Conservation (phyloP, 2,797 vertebrate species). For the Micromesistius poutassou region DNA sequence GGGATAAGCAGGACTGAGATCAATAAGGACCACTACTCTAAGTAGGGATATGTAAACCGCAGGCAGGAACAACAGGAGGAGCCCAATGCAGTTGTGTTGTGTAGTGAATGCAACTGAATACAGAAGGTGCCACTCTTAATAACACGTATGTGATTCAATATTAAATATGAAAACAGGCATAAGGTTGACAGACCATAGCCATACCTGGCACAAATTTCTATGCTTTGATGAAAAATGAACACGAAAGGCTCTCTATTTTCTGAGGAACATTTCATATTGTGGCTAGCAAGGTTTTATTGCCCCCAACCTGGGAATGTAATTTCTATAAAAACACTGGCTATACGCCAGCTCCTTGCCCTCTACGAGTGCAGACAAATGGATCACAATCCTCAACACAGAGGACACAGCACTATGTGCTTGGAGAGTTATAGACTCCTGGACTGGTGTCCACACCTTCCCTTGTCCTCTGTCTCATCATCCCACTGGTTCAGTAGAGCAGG, state of each 20-base stretch:
- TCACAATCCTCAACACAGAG: slow-evolving; percentile 17
- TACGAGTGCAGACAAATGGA: slow-evolving; percentile 18
- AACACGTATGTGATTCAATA: background rate
- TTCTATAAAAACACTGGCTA: slow-evolving; percentile 38
- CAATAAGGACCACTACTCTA: slow-evolving; percentile 42
- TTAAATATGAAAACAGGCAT: background rate
- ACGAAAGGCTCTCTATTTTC: background rate
- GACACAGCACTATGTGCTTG: slow-evolving; percentile 24
- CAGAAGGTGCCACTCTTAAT: background rate
- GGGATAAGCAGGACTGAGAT: slow-evolving; percentile 30
- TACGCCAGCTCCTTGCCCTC: slow-evolving; percentile 56
- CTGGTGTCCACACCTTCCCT: background rate
- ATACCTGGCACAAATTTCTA: background rate
- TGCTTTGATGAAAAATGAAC: background rate
- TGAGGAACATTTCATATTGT: slow-evolving; percentile 29
- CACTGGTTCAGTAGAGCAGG: slow-evolving; percentile 52
- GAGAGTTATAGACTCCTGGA: background rate
- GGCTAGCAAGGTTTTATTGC: slow-evolving; percentile 32
- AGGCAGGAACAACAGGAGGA: slow-evolving; percentile 5
- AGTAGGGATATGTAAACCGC: slow-evolving; percentile 38
- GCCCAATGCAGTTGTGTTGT: background rate
- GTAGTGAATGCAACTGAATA: background rate
- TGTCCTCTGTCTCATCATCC: slow-evolving; percentile 26
- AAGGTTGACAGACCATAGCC: background rate
- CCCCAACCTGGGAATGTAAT: slow-evolving; percentile 32